Evolutionary conservation across 2,888 invertebrate species (phyloP).

Genomic region (Lochmaea capreae): DNA sequence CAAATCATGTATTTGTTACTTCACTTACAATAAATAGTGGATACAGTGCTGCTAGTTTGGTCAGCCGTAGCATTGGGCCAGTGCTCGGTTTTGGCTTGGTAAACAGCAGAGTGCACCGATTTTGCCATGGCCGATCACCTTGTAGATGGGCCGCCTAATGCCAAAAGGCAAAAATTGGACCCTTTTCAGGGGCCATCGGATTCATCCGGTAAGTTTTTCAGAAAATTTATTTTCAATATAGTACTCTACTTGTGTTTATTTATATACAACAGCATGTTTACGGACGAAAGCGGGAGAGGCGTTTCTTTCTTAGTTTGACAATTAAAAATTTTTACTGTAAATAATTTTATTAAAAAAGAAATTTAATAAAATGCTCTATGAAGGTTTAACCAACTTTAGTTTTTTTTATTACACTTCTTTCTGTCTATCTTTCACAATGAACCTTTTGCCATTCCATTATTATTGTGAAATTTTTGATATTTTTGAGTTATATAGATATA

Average conservation of each 20-base stretch:
- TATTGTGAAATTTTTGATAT: conserved; percentile 18
- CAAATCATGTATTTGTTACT: conserved; percentile 66
- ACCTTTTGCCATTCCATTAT: neutral
- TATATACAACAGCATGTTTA: conserved; percentile 56
- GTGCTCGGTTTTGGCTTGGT: conserved; percentile 74
- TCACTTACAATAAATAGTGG: conserved; percentile 65
- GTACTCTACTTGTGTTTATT: conserved; percentile 54
- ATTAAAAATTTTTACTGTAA: conserved; percentile 38
- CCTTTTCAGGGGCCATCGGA: conserved; percentile 84
- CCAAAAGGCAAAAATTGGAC: conserved; percentile 93
- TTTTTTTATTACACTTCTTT: neutral
- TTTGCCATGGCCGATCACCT: conserved; percentile 90
- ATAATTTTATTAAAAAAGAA: conserved; percentile 22
- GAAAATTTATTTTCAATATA: conserved; percentile 40
- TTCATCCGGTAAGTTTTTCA: conserved; percentile 75
- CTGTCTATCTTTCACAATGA: conserved; percentile 9
- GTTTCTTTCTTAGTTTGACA: conserved; percentile 56
- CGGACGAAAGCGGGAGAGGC: conserved; percentile 61
- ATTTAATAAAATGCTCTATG: neutral
- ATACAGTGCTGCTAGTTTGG: conserved; percentile 62
- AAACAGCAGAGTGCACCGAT: conserved; percentile 69
- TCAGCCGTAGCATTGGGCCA: conserved; percentile 64
- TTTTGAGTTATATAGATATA: neutral
- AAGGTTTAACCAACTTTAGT: neutral
- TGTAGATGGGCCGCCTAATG: conserved; percentile 93